A percentile compares a stretch with the other conserved stretches of the same genome.
phyloP scores from a whole-genome alignment of 2,888 invertebrate genomes.

The Trachelus iudaicus region DNA sequence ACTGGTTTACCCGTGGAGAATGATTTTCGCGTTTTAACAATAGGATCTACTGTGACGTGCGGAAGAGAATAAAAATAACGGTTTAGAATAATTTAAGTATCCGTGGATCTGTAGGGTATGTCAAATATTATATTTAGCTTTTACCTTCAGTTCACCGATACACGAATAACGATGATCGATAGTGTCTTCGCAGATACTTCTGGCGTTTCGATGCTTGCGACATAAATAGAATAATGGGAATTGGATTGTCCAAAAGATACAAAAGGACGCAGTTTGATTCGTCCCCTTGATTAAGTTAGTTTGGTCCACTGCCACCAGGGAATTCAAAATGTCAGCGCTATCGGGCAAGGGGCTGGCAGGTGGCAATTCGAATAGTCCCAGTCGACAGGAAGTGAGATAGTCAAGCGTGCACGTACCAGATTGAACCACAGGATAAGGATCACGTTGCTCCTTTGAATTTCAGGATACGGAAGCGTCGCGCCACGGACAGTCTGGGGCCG shows the following conservation, averaged over 20 bases:
- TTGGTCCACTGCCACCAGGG: not conserved
- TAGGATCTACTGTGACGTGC: not conserved
- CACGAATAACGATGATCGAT: not conserved
- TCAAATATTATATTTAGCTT: not conserved
- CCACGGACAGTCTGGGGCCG: slow-evolving; percentile 85
- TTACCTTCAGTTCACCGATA: not conserved
- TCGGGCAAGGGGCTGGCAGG: not conserved
- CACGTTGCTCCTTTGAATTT: slow-evolving; percentile 30
- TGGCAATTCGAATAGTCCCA: not conserved
- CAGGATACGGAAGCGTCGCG: slow-evolving; percentile 88
- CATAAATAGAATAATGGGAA: not conserved
- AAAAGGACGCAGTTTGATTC: not conserved
- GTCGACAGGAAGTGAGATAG: not conserved
- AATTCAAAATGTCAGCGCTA: not conserved
- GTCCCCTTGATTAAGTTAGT: not conserved
- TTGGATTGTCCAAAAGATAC: not conserved
- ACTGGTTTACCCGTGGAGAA: not conserved
- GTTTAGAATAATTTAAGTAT: not conserved
- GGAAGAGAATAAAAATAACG: not conserved
- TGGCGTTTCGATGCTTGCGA: not conserved
- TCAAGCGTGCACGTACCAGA: not conserved
- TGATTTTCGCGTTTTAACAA: not conserved
- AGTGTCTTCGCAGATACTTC: not conserved
- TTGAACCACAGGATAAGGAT: not conserved
- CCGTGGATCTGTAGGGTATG: not conserved